These are phyloP conservation scores for Ginglymostoma cirratum DNA, from an alignment of 2,113 vertebrate species.

Conservation along the genomic window DNA sequence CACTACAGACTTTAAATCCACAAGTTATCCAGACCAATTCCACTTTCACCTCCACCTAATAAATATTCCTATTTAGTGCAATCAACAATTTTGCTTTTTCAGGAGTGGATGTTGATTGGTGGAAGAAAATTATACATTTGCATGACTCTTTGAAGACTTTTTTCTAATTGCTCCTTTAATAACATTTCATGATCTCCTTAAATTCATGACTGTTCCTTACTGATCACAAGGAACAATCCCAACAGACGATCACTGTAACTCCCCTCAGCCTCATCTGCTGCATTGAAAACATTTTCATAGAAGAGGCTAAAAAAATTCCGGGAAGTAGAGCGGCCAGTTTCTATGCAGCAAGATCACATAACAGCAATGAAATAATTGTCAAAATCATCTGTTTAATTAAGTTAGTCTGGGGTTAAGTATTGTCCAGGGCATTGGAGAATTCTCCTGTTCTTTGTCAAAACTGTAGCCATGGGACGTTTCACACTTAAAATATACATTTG, in stretches of 20 bases:
- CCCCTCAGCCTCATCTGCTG: neutral
- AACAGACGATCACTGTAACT: neutral
- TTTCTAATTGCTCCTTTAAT: neutral
- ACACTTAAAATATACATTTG: neutral
- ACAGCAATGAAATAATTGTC: neutral
- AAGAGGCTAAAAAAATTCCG: neutral
- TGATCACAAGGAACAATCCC: neutral
- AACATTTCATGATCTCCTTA: neutral
- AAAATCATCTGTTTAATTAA: neutral
- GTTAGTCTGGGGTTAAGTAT: neutral
- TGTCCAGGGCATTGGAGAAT: neutral
- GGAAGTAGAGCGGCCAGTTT: neutral
- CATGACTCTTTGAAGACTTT: neutral
- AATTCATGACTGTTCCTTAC: neutral
- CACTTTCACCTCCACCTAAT: neutral
- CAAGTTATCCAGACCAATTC: neutral
- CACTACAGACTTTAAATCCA: neutral
- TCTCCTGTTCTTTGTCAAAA: neutral
- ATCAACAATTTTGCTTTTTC: neutral
- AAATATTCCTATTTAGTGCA: neutral
- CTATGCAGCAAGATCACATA: neutral
- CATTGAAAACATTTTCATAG: neutral
- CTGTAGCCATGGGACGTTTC: neutral
- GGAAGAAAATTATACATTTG: neutral
- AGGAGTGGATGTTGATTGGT: neutral